These are phyloP conservation scores for Drosophila percnosoma DNA, from an alignment of 2,888 invertebrate genomes.

Conservation along the genomic window DNA sequence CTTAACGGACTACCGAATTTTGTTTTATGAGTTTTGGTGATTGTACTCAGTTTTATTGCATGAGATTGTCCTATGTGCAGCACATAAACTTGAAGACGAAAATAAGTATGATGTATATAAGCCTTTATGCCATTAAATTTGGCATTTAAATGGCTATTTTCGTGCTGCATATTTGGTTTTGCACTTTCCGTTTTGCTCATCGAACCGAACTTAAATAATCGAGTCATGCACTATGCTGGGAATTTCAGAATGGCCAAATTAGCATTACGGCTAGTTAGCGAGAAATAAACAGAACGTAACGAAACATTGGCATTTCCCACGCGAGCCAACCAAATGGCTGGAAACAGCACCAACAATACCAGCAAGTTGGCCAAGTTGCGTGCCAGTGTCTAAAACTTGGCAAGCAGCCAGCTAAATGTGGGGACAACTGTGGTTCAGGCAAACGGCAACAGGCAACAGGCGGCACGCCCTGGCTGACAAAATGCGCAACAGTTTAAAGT, in stretches of 20 bases:
- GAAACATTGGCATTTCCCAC: slow-evolving; percentile 53
- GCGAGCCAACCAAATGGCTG: slow-evolving; percentile 12
- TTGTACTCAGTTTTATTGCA: slow-evolving; percentile 54
- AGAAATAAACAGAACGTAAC: slow-evolving; percentile 6
- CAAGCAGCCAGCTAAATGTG: slow-evolving; percentile 43
- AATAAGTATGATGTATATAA: not conserved
- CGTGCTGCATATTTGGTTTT: slow-evolving; percentile 23
- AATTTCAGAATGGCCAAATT: slow-evolving; percentile 43
- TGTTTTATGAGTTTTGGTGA: slow-evolving; percentile 57
- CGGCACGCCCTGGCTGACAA: slow-evolving; percentile 60
- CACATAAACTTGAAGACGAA: slow-evolving; percentile 54
- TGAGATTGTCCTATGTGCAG: slow-evolving; percentile 64
- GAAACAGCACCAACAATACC: slow-evolving; percentile 14
- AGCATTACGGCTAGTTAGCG: slow-evolving; percentile 41
- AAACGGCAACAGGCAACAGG: slow-evolving; percentile 6
- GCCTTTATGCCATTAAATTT: slow-evolving; percentile 20
- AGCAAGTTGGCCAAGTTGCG: slow-evolving; percentile 33
- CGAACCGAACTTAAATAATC: slow-evolving; percentile 13
- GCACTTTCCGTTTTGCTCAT: slow-evolving; percentile 8
- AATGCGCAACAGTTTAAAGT: slow-evolving; percentile 74
- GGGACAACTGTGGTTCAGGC: not conserved
- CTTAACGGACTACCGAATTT: slow-evolving; percentile 6
- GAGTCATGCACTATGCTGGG: slow-evolving; percentile 10
- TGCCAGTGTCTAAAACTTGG: slow-evolving; percentile 51
- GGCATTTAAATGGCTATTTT: slow-evolving; percentile 8